Base-by-base conservation (phyloP, 2,113 vertebrate species). In the Pagrus major region DNA sequence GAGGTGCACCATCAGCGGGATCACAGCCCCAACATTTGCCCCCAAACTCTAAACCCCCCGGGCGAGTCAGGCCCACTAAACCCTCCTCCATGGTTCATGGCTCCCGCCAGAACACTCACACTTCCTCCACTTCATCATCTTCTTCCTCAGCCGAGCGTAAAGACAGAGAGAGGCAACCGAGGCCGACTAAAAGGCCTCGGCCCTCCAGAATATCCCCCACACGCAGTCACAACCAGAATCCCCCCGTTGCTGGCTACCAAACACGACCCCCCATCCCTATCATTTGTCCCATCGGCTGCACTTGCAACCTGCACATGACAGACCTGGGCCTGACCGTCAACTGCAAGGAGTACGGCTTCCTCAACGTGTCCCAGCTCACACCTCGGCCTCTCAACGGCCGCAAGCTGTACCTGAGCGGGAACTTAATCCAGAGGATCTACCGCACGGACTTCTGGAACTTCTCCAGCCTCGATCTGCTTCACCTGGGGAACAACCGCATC, bases 361-460 rank as follows among this genome's bases (percentile, higher is more conserved):
- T 96, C 79, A 99, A 99, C 56, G 97, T 99, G 85, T 99, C 98
- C 0, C 97, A 98, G 92, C 95, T 99, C 76, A 96, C 96, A 20
- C 98, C 98, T 25, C 96, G 98, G 90, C 98, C 98, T 3, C 78
- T 99, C 78, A 99, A 99, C 0, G 97, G 97, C 75, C 97, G 99
- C 91, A 99, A 99, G 93, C 92, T 99, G 72, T 98, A 98, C 85
- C 92, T 99, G 86, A 98, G 97, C 3, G 97, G 97, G 75, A 99
- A 99, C 90, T 89, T 99, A 90, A 98, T 99, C 86, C 97, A 99
- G 94, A 96, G 95, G 91, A 98, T 99, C 93, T 98, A 98, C 88
- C 96, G 96, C 67, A 96, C 96, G 0, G 98, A 99, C 95, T 99
- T 99, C 92, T 98, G 97, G 97, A 99, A 99, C 93, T 99, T 99